These are phyloP conservation scores for Callithrix jacchus DNA, from an alignment of 2,113 vertebrate genomes.

Conservation along the genomic window DNA sequence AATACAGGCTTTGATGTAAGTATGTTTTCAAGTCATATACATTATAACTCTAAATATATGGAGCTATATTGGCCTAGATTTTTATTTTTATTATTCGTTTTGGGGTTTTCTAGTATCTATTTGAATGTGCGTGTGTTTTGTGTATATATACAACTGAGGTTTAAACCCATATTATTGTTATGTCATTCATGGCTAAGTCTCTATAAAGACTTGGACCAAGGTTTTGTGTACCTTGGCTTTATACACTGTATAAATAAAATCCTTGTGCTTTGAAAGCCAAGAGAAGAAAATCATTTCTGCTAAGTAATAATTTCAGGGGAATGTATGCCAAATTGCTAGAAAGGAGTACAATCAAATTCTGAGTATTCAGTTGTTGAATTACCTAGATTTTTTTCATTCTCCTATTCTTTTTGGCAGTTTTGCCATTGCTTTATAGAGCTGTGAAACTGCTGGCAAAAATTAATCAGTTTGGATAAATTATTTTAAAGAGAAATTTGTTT, in stretches of 20 bases:
- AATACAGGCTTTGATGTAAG: conserved; percentile 99
- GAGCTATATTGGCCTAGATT: background rate
- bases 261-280: conserved; percentile 12
- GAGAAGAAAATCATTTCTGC: conserved; percentile 36
- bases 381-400: background rate
- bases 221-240: conserved; percentile 19
- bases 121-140: conserved; percentile 11
- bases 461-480: conserved; percentile 4
- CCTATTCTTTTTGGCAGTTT: background rate
- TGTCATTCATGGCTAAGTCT: background rate
- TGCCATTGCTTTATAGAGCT: background rate
- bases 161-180: background rate
- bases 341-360: conserved; percentile 8
- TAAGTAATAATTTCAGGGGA: background rate
- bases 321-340: background rate
- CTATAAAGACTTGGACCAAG: background rate
- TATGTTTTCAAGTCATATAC: conserved; percentile 75
- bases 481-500: background rate
- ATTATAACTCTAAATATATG: background rate
- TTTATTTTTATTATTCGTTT: conserved; percentile 34
- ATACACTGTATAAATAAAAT: background rate
- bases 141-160: background rate
- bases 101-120: conserved; percentile 3
- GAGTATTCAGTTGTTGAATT: background rate
- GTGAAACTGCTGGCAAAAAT: background rate